Evolutionary conservation across 2,113 vertebrate genomes (phyloP).

Genomic region (Boulengeromyrus knoepffleri): DNA sequence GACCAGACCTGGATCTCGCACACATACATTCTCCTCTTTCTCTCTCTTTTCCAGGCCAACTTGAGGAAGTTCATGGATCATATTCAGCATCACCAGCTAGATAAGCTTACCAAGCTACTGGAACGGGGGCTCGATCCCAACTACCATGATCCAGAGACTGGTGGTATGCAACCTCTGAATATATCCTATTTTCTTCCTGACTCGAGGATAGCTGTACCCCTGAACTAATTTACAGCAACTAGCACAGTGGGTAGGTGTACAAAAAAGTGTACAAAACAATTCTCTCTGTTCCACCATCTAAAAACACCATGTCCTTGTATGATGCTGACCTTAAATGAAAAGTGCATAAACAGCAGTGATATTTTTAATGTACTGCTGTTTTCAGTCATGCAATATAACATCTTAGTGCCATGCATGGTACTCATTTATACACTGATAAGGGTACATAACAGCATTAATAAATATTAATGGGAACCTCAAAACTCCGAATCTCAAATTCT

Average conservation of each 20-base stretch:
- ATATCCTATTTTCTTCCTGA: background rate
- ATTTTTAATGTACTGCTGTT: background rate
- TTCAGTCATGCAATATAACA: background rate
- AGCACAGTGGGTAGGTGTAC: background rate
- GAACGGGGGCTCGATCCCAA: constrained; percentile 91
- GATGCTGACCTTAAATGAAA: background rate
- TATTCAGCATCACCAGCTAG: constrained; percentile 74
- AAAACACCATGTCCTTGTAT: background rate
- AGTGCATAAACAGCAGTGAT: background rate
- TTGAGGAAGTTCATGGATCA: constrained; percentile 89
- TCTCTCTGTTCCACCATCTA: background rate
- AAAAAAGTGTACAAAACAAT: background rate
- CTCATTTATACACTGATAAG: background rate
- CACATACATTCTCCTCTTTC: background rate
- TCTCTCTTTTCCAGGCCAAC: constrained; percentile 65
- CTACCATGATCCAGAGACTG: constrained; percentile 84
- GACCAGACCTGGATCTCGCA: constrained; percentile 21
- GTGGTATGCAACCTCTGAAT: constrained; percentile 63
- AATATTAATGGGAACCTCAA: background rate
- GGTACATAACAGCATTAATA: background rate
- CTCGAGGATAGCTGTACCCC: background rate
- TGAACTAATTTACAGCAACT: background rate
- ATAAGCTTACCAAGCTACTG: constrained; percentile 81
- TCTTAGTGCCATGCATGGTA: background rate
- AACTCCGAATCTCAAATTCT: background rate